These are phyloP conservation scores for Cryptus armator DNA, from an alignment of 2,888 invertebrate genomes.

Conservation along the genomic window DNA sequence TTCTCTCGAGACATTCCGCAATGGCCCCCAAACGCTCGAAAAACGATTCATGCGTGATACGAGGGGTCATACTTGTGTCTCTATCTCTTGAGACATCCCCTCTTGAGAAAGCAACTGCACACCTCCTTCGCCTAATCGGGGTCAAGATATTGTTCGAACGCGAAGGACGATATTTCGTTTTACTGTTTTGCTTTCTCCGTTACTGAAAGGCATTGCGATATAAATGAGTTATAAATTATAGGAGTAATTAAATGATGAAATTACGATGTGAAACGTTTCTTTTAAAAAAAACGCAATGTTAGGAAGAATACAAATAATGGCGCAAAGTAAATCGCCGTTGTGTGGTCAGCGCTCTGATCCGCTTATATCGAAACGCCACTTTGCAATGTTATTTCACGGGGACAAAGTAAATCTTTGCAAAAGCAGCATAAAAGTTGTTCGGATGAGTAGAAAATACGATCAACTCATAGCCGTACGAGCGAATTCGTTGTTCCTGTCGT, in stretches of 20 bases:
- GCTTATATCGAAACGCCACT: too few relatives aligned
- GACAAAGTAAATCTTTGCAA: too few relatives aligned
- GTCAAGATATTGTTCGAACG: conserved; percentile 18
- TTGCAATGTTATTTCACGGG: not conserved
- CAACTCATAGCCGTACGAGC: not conserved
- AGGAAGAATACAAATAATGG: too few relatives aligned
- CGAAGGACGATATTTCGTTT: not conserved
- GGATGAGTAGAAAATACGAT: not conserved
- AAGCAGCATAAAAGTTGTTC: not conserved
- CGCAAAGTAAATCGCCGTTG: too few relatives aligned
- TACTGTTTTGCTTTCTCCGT: too few relatives aligned
- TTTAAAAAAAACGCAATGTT: too few relatives aligned
- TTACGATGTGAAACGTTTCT: too few relatives aligned
- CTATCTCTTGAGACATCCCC: not conserved
- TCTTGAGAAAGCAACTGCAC: not conserved
- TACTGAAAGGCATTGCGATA: too few relatives aligned
- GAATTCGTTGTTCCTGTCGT: not conserved
- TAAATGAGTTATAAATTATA: too few relatives aligned
- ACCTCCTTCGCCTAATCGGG: not conserved
- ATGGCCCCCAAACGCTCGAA: not conserved
- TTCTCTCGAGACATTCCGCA: conserved; percentile 22
- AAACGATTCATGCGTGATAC: conserved; percentile 19
- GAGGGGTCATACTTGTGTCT: not conserved
- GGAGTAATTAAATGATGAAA: too few relatives aligned
- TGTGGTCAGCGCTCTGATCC: too few relatives aligned